Evolutionary conservation across 1,140 invertebrate genomes (phyloP).

Genomic region (Cyclina sinensis): DNA sequence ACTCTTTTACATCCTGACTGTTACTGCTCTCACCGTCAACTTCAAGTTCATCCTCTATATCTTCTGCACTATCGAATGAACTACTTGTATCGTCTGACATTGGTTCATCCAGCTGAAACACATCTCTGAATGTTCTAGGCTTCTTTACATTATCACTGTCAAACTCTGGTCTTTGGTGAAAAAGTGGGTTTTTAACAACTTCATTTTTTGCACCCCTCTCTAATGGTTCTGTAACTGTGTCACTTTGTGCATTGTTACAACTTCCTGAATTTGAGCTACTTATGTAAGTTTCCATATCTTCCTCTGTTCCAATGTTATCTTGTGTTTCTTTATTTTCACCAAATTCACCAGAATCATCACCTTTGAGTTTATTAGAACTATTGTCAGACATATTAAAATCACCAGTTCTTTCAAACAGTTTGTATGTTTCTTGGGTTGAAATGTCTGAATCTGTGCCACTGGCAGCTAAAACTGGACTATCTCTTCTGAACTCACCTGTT

Average conservation of each 20-base stretch:
- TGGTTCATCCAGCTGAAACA: constrained; percentile 56
- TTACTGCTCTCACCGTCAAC: background rate
- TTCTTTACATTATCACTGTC: background rate
- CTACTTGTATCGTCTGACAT: constrained; percentile 21
- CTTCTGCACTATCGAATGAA: background rate
- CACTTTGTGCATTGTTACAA: background rate
- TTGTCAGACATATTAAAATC: background rate
- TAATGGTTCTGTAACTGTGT: background rate
- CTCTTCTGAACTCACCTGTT: background rate
- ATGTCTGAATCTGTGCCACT: background rate
- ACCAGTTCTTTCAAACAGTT: background rate
- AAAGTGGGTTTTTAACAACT: background rate
- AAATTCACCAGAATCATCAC: background rate
- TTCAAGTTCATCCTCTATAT: background rate
- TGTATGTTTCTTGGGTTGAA: background rate
- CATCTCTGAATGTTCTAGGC: constrained; percentile 51
- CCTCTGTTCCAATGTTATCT: background rate
- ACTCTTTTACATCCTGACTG: background rate
- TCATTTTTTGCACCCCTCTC: background rate
- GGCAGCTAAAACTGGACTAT: background rate
- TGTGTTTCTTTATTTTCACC: background rate
- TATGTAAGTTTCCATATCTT: background rate
- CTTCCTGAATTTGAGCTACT: too few relatives aligned
- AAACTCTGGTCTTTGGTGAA: background rate
- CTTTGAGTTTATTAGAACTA: background rate